A percentile compares a stretch with the other conserved stretches of the same genome.
Conservation (phyloP, 2,888 invertebrate species). For the Habrosyne pyritoides region DNA sequence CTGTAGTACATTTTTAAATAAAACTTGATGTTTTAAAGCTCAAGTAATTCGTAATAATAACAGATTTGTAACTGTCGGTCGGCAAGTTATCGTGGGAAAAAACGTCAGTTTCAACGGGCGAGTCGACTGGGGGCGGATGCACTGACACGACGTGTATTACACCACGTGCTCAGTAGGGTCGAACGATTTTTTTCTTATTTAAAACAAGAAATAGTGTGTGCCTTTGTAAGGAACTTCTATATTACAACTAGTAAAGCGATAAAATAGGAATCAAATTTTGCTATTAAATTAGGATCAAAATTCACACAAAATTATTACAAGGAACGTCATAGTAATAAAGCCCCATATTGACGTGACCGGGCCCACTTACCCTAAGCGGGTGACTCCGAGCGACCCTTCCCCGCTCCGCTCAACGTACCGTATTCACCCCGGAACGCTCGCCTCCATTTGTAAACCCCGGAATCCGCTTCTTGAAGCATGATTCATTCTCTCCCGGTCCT, state of each 20-base stretch:
- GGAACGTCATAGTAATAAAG: slow-evolving; percentile 74
- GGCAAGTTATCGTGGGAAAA: slow-evolving; percentile 76
- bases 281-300: slow-evolving; percentile 26
- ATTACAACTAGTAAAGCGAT: too few relatives aligned
- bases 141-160: slow-evolving; percentile 55
- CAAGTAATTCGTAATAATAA: slow-evolving; percentile 39
- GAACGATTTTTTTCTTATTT: slow-evolving; percentile 39
- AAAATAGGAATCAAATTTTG: slow-evolving; percentile 22
- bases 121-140: slow-evolving; percentile 68
- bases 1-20: slow-evolving; percentile 15
- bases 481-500: slow-evolving; percentile 74
- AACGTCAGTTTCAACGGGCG: slow-evolving; percentile 64
- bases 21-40: slow-evolving; percentile 8
- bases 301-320: slow-evolving; percentile 70
- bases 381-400: slow-evolving; percentile 72
- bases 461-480: slow-evolving; percentile 81
- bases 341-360: slow-evolving; percentile 79
- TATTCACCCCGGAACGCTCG: slow-evolving; percentile 79
- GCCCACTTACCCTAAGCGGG: slow-evolving; percentile 79
- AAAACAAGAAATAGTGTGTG: neutral
- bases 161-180: slow-evolving; percentile 64
- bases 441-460: slow-evolving; percentile 80
- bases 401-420: slow-evolving; percentile 71
- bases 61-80: slow-evolving; percentile 62
- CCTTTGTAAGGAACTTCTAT: too few relatives aligned